Evolutionary conservation across 2,888 invertebrate species (phyloP), one percentile per base, ranked within the genome.

Genomic region (Epinotia ramella): DNA sequence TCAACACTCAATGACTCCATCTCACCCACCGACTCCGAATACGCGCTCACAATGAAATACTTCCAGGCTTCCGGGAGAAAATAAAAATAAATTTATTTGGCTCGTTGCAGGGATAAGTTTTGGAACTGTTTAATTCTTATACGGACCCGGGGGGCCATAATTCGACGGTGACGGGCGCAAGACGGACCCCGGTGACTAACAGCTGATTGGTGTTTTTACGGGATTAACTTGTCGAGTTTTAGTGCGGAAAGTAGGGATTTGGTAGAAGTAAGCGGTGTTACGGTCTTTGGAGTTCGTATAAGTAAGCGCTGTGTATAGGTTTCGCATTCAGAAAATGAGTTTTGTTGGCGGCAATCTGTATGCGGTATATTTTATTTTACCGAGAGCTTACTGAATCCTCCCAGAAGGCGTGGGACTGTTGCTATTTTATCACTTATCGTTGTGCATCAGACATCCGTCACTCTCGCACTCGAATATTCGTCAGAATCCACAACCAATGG

Each of bases 21-120:
- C 40, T 28, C 7, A 3, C 12, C 16, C 65, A 33, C 5, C 12
- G 33, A 20, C 9, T 33, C 57, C 46, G 73, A 73, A 73, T 73
- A 73, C 66, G 33, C 60, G 16, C 73, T 49, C 53, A 18, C 88
- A 90, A 91, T 91, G 89, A 91, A 91, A 90, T 87, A 86, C 89
- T 89, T 87, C 84, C 82, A 84, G 83, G 84, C 82, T 80, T 81
- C 84, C 84, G 82, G 83, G 53, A 53, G n/a, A 84, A 86, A 89
- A 79, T 78, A 78, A 80, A 80, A 73, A 73, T 73, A 73, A 73
- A 78, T 78, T 80, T 78, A 80, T 89, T 88, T 87, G 86, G 84
- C 84, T 87, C 85, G 82, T 83, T 81, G 82, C 83, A 81, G 83
- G 79, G 80, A 81, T 81, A 85, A 82, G 82, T 86, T 86, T 62